phyloP scores from a whole-genome alignment of 2,113 vertebrate genomes.

The Oreotragus oreotragus region DNA sequence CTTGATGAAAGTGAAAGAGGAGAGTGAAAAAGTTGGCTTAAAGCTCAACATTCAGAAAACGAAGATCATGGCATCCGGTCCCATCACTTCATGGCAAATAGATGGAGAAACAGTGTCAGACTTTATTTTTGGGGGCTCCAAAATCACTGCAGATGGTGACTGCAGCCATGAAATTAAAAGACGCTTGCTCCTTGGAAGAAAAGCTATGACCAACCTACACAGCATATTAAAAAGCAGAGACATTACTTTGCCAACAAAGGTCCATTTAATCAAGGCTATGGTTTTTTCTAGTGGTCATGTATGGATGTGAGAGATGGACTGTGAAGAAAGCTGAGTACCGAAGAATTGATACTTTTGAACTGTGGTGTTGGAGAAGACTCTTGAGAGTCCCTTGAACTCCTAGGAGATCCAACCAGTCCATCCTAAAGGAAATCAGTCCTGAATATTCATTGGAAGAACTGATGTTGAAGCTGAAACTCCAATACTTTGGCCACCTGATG shows the following conservation, averaged over 20 bases:
- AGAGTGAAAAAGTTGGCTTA: neutral
- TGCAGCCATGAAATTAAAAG: neutral
- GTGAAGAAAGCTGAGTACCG: neutral
- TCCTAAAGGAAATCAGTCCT: neutral
- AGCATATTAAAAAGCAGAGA: neutral
- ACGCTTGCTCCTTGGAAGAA: neutral
- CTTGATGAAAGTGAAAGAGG: neutral
- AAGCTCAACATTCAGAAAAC: neutral
- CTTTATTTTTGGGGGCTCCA: neutral
- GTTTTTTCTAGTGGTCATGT: neutral
- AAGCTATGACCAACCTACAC: neutral
- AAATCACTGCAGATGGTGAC: neutral
- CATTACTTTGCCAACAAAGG: neutral
- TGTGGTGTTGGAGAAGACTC: neutral
- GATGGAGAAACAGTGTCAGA: neutral
- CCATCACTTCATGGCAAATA: neutral
- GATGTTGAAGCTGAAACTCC: neutral
- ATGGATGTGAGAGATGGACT: neutral
- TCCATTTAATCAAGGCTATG: neutral
- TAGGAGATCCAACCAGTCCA: neutral
- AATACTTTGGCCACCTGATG: neutral
- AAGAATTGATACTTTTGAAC: neutral
- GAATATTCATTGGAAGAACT: neutral
- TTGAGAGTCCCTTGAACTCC: neutral
- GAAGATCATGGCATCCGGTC: rapidly evolving